Evolutionary conservation across 2,888 invertebrate species (phyloP).

Genomic region (Protophormia terraenovae): DNA sequence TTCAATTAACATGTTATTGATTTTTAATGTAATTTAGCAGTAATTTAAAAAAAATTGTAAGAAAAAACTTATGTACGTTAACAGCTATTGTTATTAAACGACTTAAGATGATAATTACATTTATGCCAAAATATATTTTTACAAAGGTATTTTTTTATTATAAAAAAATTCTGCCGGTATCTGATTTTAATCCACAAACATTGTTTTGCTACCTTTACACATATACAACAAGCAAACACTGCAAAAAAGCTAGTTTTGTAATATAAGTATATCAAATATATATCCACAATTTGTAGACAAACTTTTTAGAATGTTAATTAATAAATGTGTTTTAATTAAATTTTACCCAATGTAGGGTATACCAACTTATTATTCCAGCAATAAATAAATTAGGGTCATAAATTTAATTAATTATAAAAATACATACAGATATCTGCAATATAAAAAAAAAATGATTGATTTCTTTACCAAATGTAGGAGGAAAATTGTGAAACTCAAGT

Average conservation of each 20-base stretch:
- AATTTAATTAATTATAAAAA: constrained; percentile 27
- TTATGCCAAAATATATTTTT: too few relatives aligned
- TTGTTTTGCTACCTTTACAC: too few relatives aligned
- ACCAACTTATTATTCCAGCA: background rate
- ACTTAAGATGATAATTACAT: background rate
- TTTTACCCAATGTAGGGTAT: background rate
- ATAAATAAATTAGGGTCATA: constrained; percentile 21
- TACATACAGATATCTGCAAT: background rate
- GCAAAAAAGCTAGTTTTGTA: too few relatives aligned
- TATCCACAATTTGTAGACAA: too few relatives aligned
- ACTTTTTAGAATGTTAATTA: too few relatives aligned
- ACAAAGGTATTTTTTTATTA: too few relatives aligned
- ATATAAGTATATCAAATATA: too few relatives aligned
- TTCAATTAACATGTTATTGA: constrained; percentile 56
- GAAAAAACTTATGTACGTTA: background rate
- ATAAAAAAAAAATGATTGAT: background rate
- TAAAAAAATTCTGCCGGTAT: too few relatives aligned
- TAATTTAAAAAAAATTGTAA: constrained; percentile 19
- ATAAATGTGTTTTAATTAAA: too few relatives aligned
- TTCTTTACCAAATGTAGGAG: background rate
- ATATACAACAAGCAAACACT: too few relatives aligned
- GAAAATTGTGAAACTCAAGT: background rate
- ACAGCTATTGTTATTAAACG: background rate
- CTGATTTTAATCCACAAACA: too few relatives aligned
- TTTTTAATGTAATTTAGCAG: constrained; percentile 49